Conservation (phyloP, 2,113 vertebrate species). For the Myxocyprinus asiaticus region DNA sequence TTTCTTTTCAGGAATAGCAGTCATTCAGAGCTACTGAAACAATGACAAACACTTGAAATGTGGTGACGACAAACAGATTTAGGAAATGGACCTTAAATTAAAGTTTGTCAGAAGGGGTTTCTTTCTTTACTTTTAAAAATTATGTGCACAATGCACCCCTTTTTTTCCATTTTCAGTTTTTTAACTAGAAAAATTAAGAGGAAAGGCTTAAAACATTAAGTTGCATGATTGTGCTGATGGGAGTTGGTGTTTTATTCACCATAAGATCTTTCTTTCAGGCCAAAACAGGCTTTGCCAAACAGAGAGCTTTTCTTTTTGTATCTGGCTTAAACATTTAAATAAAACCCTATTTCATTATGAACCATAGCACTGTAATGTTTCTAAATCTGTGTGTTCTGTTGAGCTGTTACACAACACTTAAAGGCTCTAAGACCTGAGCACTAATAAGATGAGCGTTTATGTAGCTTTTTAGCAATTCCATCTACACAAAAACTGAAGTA, state of each 20-base stretch:
- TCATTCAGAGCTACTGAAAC: constrained; percentile 37
- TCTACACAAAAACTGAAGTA: background rate
- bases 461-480: background rate
- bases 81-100: constrained; percentile 55
- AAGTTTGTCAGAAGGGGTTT: constrained; percentile 51
- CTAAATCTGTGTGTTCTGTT: constrained; percentile 45
- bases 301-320: constrained; percentile 64
- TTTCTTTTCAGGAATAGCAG: constrained; percentile 35
- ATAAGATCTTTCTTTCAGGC: constrained; percentile 3
- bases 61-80: constrained; percentile 37
- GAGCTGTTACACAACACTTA: constrained; percentile 1
- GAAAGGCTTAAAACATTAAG: constrained; percentile 45
- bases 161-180: constrained; percentile 33
- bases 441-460: background rate
- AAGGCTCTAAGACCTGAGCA: background rate
- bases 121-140: constrained; percentile 21
- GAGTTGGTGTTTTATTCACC: constrained; percentile 27
- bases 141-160: constrained; percentile 7
- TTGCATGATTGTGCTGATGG: constrained; percentile 18
- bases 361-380: constrained; percentile 52
- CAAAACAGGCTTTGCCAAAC: constrained; percentile 60
- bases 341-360: constrained; percentile 67
- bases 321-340: constrained; percentile 65
- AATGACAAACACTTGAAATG: constrained; percentile 37
- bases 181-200: background rate